Evolutionary conservation across 2,888 invertebrate genomes (phyloP).

Genomic region (Caenorhabditis macrosperma): DNA sequence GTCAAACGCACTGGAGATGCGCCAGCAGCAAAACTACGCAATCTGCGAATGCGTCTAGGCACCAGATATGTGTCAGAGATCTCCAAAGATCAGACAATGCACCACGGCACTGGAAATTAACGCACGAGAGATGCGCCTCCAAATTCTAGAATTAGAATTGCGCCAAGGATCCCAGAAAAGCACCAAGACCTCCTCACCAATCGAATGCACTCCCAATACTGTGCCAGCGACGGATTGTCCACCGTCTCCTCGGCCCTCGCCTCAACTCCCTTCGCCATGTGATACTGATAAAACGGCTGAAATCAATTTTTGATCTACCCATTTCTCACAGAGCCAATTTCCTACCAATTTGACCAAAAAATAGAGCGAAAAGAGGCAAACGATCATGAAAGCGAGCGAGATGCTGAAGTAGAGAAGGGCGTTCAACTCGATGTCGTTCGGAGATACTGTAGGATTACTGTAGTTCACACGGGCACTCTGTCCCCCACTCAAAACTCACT

Average conservation of each 20-base stretch:
- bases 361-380: conserved; percentile 96
- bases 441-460: conserved; percentile 64
- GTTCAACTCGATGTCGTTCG: conserved; percentile 81
- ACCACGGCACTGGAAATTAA: background rate
- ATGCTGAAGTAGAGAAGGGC: conserved; percentile 98
- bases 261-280: conserved; percentile 58
- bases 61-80: background rate
- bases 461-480: background rate
- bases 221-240: conserved; percentile 59
- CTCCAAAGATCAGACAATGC: background rate
- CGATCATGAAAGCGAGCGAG: conserved; percentile 91
- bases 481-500: conserved; percentile 68
- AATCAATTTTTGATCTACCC: background rate
- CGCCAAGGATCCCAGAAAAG: background rate
- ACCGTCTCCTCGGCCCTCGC: conserved; percentile 56
- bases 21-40: too few species aligned
- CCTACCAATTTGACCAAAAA: conserved; percentile 92
- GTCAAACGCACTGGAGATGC: background rate
- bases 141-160: background rate
- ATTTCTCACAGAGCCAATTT: background rate
- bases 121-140: too few species aligned
- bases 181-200: conserved; percentile 38
- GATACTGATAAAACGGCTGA: conserved; percentile 67
- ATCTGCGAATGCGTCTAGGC: background rate
- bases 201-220: conserved; percentile 65